These are phyloP conservation scores for Leptopterna dolabrata DNA, from an alignment of 2,888 invertebrate species.

Conservation along the genomic window DNA sequence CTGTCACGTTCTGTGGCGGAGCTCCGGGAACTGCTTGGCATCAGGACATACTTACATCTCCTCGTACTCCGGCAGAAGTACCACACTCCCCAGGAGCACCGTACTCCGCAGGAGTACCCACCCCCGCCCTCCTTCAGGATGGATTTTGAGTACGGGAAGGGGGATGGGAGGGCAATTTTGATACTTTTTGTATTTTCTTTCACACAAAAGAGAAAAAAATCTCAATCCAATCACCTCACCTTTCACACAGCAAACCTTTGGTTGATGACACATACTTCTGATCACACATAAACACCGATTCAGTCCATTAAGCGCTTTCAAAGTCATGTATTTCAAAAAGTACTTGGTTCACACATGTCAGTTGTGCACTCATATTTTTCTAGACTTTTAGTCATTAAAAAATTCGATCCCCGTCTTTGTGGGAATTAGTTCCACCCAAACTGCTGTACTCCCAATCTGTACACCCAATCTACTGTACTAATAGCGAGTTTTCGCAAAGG, in stretches of 20 bases:
- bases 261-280: not conserved
- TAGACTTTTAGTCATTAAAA: too few species aligned
- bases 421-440: too few species aligned
- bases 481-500: too few species aligned
- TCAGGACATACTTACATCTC: slow-evolving; percentile 39
- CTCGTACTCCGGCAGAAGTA: not conserved
- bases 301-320: not conserved
- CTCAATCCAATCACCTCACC: slow-evolving; percentile 9
- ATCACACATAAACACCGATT: not conserved
- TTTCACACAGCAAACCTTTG: not conserved
- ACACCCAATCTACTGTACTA: too few species aligned
- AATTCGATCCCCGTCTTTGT: too few species aligned
- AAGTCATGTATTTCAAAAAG: not conserved
- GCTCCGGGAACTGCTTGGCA: slow-evolving; percentile 88
- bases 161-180: not conserved
- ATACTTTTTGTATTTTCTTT: not conserved
- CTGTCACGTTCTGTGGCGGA: slow-evolving; percentile 94
- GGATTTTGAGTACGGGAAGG: not conserved
- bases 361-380: too few species aligned
- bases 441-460: too few species aligned
- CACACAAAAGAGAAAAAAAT: not conserved
- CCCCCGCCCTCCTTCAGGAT: not conserved
- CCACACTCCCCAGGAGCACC: not conserved
- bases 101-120: not conserved
- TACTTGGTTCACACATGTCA: too few species aligned